Base-by-base conservation (phyloP, 1,140 invertebrate species). In the Globodera ellingtonae region DNA sequence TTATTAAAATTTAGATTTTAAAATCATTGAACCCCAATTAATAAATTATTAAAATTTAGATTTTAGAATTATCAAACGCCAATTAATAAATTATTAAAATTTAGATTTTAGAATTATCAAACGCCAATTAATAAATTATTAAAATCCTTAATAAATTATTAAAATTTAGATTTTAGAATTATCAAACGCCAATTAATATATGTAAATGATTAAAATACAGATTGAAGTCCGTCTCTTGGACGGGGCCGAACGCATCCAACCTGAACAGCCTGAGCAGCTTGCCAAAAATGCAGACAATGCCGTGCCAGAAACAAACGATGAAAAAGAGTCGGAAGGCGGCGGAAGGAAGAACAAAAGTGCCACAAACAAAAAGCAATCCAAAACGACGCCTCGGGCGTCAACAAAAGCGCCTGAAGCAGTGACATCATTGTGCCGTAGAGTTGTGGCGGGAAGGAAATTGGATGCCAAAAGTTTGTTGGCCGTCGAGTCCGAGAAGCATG, bases 151-250 rank as follows among this genome's bases (percentile, higher is more conserved):
- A 35, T 35, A 35, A 35, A 35, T 35, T 35, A 35, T 35, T 35
- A 35, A 35, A 35, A 35, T 35, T 35, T 35, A 35, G 35, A 35
- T 35, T 35, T 35, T 35, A 35, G 35, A 35, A 35, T 35, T 35
- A 35, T 35, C 3, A 3, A 35, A 2, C 35, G 1, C 35, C 35
- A 35, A 35, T 35, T 35, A 35, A 35, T 35, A 35, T 2, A 35
- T 35, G 3, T 35, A 35, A 35, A 35, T 35, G 1, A 35, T 35
- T 35, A 35, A 35, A 35, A 3, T 35, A 24, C 3, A 81, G 80
- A 81, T 83, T n/a, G 82, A 83, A 84, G 82, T 83, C 24, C 82
- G 82, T n/a, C 62, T 83, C 0, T 50, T 83, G 21, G 82, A 83
- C 73, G 50, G 70, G 10, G 56, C 72, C 6, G 66, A 59, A 24